phyloP scores from a whole-genome alignment of 1,140 invertebrate genomes.

The Aphelinus certus region DNA sequence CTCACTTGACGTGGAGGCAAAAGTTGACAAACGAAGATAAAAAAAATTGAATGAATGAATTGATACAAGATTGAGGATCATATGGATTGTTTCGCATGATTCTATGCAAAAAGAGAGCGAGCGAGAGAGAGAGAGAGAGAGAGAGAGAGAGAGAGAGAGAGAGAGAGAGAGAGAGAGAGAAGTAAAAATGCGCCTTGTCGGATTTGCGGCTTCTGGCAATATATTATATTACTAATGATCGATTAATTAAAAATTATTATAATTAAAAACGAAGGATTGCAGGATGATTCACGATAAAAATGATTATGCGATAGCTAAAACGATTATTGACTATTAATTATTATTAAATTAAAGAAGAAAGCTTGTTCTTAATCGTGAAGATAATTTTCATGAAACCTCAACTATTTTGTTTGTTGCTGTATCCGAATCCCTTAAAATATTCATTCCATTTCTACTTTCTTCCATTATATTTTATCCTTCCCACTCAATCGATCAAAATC shows the following conservation, averaged over 20 bases:
- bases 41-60: conserved; percentile 33
- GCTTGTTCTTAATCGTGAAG: conserved; percentile 37
- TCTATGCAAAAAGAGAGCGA: conserved; percentile 17
- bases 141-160: conserved; percentile 19
- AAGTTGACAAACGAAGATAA: conserved; percentile 4
- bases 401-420: too few relatives aligned
- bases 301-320: conserved; percentile 39
- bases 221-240: conserved; percentile 41
- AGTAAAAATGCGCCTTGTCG: conserved; percentile 36
- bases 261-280: conserved; percentile 40
- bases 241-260: conserved; percentile 40
- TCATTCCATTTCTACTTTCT: background rate
- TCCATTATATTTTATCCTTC: background rate
- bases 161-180: conserved; percentile 19
- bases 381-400: conserved; percentile 7
- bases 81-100: conserved; percentile 31
- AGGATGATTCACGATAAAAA: conserved; percentile 40
- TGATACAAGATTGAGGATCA: conserved; percentile 32
- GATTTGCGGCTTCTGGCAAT: conserved; percentile 41
- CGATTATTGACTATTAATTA: conserved; percentile 41
- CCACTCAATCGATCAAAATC: too few relatives aligned
- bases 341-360: conserved; percentile 42
- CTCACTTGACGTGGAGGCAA: too few relatives aligned
- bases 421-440: background rate
- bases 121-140: conserved; percentile 19